phyloP scores from a whole-genome alignment of 2,888 invertebrate genomes.

The Aethes cnicana region DNA sequence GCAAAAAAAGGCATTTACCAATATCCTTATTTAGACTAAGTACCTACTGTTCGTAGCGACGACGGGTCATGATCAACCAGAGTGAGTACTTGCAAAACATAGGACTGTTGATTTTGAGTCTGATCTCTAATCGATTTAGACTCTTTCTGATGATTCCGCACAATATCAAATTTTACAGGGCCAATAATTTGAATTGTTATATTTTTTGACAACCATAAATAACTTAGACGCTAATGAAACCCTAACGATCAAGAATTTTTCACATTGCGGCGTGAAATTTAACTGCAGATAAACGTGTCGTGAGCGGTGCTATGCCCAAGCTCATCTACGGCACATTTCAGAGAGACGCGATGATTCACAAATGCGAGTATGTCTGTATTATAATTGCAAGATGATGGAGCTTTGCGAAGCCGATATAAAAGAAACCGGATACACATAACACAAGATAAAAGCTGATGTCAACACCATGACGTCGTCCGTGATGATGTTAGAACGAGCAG shows the following conservation, averaged over 20 bases:
- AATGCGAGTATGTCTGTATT: slow-evolving; percentile 27
- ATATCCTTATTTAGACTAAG: no score
- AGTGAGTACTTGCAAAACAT: no score
- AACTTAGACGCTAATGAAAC: no score
- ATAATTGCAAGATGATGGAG: slow-evolving; percentile 29
- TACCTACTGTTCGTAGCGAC: no score
- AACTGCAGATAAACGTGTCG: not conserved
- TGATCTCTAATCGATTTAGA: no score
- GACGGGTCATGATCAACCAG: no score
- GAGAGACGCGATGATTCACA: slow-evolving; percentile 25
- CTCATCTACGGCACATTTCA: slow-evolving; percentile 16
- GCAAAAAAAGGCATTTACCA: no score
- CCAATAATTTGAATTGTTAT: no score
- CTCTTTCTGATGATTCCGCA: no score
- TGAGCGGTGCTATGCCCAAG: slow-evolving; percentile 5
- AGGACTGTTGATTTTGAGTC: no score
- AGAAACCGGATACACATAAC: slow-evolving; percentile 62
- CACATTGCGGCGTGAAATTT: slow-evolving; percentile 1
- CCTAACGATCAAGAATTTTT: not conserved
- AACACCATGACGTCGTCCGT: slow-evolving; percentile 64
- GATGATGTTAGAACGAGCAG: slow-evolving; percentile 8
- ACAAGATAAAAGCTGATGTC: slow-evolving; percentile 62
- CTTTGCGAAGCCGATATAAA: slow-evolving; percentile 28
- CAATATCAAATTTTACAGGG: no score
- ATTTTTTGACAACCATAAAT: no score